Percentiles rank a stretch among this genome's conserved stretches.
These are phyloP conservation scores for Forbesichthys papilliferus DNA, from an alignment of 2,113 vertebrate genomes.

Conservation along the genomic window DNA sequence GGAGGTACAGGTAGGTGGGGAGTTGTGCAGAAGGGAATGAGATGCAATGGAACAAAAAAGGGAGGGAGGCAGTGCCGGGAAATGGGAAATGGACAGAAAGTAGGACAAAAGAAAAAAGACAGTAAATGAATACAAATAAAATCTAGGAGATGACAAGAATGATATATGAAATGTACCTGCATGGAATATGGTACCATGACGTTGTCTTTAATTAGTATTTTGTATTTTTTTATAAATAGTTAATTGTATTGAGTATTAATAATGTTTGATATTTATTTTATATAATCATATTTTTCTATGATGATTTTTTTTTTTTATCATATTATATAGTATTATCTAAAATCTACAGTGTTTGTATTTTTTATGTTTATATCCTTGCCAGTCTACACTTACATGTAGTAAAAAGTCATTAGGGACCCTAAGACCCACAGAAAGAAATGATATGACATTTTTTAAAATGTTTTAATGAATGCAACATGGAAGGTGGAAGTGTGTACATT, in stretches of 20 bases:
- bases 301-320: too few species aligned
- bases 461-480: too few species aligned
- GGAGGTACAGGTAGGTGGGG: conserved; percentile 69
- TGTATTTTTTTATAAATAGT: too few species aligned
- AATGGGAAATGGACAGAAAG: neutral
- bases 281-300: too few species aligned
- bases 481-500: too few species aligned
- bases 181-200: neutral
- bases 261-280: neutral
- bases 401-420: too few species aligned
- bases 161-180: neutral
- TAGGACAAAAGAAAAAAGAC: conserved; percentile 32
- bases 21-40: conserved; percentile 64
- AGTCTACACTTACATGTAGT: too few species aligned
- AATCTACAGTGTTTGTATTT: neutral
- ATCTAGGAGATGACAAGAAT: conserved; percentile 9
- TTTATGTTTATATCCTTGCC: neutral
- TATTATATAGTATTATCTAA: neutral
- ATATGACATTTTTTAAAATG: too few species aligned
- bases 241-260: neutral
- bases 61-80: conserved; percentile 11
- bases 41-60: conserved; percentile 16
- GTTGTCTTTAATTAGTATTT: neutral
- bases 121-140: conserved; percentile 38
- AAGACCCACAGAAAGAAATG: too few species aligned